A percentile compares a stretch with the other conserved stretches of the same genome.
Conservation (phyloP, 2,797 vertebrate genomes). For the Pagetopsis macropterus region DNA sequence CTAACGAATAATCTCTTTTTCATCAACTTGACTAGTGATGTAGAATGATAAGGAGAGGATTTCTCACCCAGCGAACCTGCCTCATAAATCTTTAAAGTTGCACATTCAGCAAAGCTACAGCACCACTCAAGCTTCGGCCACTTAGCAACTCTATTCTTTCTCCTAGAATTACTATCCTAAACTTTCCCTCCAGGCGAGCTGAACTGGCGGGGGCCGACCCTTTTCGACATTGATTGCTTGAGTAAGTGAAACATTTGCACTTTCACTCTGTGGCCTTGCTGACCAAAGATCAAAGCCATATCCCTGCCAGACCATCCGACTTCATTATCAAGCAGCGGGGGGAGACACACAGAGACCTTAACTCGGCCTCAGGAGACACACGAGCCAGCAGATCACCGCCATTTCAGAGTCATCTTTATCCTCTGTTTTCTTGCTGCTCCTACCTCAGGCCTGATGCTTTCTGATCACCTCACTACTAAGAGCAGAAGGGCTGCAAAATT, state of each 20-base stretch:
- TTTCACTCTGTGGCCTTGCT: constrained; percentile 37
- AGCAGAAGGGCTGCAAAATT: constrained; percentile 8
- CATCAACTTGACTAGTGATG: constrained; percentile 2
- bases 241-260: constrained; percentile 53
- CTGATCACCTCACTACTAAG: constrained; percentile 28
- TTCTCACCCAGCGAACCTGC: constrained; percentile 5
- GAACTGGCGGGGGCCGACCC: not conserved
- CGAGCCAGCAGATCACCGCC: constrained; percentile 36
- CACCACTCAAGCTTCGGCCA: constrained; percentile 5
- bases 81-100: constrained; percentile 26
- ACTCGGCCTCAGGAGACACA: constrained; percentile 42
- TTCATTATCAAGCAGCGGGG: constrained; percentile 54
- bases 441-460: constrained; percentile 21
- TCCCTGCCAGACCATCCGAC: constrained; percentile 33
- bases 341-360: constrained; percentile 27
- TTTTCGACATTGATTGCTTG: constrained; percentile 41
- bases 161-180: constrained; percentile 17
- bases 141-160: constrained; percentile 13
- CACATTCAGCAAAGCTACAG: constrained; percentile 34
- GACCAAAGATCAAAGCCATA: constrained; percentile 47
- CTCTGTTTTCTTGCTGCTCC: constrained; percentile 33
- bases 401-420: constrained; percentile 42
- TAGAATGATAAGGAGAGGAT: not conserved
- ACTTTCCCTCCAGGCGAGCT: constrained; percentile 6
- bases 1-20: too few relatives aligned